Evolutionary conservation across 2,888 invertebrate genomes (phyloP).

Genomic region (Parthenolecanium corni): DNA sequence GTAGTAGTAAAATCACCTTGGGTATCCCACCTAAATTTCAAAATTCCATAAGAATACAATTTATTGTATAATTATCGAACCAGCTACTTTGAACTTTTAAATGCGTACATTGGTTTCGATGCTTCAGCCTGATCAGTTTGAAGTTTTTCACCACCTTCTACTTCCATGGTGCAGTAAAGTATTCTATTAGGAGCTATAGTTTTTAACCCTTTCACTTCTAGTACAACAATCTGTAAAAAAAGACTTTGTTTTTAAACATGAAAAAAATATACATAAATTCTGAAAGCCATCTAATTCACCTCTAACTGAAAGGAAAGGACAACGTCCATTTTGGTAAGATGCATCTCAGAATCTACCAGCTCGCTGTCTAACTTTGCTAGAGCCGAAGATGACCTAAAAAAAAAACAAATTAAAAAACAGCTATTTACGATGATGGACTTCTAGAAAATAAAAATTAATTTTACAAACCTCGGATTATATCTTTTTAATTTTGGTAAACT

Average conservation of each 20-base stretch:
- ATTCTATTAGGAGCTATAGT: constrained; percentile 93
- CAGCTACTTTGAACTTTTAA: neutral
- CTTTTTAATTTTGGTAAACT: constrained; percentile 95
- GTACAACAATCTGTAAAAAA: constrained; percentile 76
- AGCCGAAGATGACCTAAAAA: constrained; percentile 70
- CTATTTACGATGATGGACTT: too few species aligned
- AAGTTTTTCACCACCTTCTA: constrained; percentile 95
- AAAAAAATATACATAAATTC: too few species aligned
- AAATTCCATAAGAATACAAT: too few species aligned
- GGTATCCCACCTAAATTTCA: constrained; percentile 81
- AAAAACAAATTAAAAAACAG: neutral
- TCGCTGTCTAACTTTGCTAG: constrained; percentile 87
- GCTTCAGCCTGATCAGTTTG: constrained; percentile 99
- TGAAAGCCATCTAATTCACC: constrained; percentile 51
- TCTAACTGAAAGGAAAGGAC: constrained; percentile 93
- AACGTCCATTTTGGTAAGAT: constrained; percentile 95
- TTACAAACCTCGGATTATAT: constrained; percentile 87
- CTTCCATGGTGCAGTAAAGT: constrained; percentile 99
- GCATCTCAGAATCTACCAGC: constrained; percentile 88
- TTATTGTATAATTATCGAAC: too few species aligned
- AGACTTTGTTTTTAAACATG: too few species aligned
- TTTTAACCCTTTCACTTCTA: constrained; percentile 97
- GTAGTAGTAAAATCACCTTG: constrained; percentile 99
- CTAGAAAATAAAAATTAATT: neutral
- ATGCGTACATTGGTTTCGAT: constrained; percentile 82